Evolutionary conservation across 30 jellyfish, hydroid and myxozoan species (phyloP), one percentile per base, ranked within the genome.

Genomic region (Phacellophora camtschatica): DNA sequence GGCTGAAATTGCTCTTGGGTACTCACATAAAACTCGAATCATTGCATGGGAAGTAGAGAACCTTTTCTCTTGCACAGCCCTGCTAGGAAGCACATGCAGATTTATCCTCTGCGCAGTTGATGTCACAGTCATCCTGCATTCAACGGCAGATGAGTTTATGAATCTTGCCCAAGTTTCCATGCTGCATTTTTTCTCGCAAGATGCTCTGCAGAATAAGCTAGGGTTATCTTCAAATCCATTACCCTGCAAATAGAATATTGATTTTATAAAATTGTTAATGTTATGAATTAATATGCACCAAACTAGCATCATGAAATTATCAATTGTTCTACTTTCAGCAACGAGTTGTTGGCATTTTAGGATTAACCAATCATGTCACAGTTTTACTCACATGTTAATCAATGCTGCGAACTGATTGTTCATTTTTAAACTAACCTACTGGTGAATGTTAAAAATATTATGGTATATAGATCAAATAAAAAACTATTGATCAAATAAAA

Each of bases 61-160:
- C 1, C 45, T 13, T 18, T 81, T 73, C 5, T 66, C 71, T 48
- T 23, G 25, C 4, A 61, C 90, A 31, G 90, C 90, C 13, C 82
- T 11, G 73, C 90, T 77, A 22, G 66, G 8, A 19, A 77, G 30
- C 27, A 63, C 70, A 20, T 59, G 64, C 24, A 77, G 42, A 45
- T 56, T 50, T 32, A 77, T 19, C 22, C 31, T 59, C 50, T 64
- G 81, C 5, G 90, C 81, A 18, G 13, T 35, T 9, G 29, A 18
- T 12, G 18, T 16, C 0, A 33, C 34, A 11, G 34, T 53, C 13
- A 77, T 41, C 9, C 27, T 41, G 82, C 90, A 77, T 13, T 18
- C 53, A 59, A 77, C 12, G 8, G 90, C 82, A 16, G 90, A 31
- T 48, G 13, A 49, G 29, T 77, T 77, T 16, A 77, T n/a, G 59